Evolutionary conservation across 2,888 invertebrate genomes (phyloP).

Genomic region (Drosophila parthenogenetica): DNA sequence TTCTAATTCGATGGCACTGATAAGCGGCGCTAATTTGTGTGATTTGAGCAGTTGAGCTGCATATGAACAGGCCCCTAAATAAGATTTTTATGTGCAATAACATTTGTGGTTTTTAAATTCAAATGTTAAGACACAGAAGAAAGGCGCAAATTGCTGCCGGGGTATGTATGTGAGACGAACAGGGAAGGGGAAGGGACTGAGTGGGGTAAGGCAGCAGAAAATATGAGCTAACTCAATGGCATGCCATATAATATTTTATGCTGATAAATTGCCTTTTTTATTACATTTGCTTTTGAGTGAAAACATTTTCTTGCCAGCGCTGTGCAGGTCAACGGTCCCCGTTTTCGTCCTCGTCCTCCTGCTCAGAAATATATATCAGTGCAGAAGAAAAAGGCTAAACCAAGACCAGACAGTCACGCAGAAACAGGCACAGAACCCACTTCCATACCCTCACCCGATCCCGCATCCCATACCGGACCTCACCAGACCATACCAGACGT

Average conservation of each 20-base stretch:
- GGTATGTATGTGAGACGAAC: background rate
- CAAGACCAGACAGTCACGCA: slow-evolving; percentile 33
- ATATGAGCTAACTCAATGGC: slow-evolving; percentile 79
- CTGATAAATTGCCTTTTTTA: slow-evolving; percentile 80
- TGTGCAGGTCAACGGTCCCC: slow-evolving; percentile 70
- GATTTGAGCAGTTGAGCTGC: slow-evolving; percentile 59
- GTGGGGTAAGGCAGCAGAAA: slow-evolving; percentile 34
- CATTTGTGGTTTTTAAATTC: slow-evolving; percentile 64
- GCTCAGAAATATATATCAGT: slow-evolving; percentile 60
- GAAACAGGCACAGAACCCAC: slow-evolving; percentile 23
- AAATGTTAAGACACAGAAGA: slow-evolving; percentile 38
- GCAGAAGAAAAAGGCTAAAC: slow-evolving; percentile 48
- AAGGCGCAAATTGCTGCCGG: slow-evolving; percentile 59
- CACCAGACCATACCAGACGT: slow-evolving; percentile 7
- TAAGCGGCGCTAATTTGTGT: slow-evolving; percentile 59
- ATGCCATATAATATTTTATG: slow-evolving; percentile 82
- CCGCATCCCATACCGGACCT: no score
- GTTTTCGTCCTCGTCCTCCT: slow-evolving; percentile 14
- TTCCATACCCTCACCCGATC: background rate
- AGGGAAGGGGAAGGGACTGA: background rate
- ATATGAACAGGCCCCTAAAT: slow-evolving; percentile 8
- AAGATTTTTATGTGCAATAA: slow-evolving; percentile 38
- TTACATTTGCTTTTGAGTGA: slow-evolving; percentile 79
- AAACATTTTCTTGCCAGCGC: slow-evolving; percentile 69
- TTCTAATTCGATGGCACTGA: slow-evolving; percentile 44